phyloP scores from a whole-genome alignment of 2,113 vertebrate species.

The Corythoichthys haematopterus region DNA sequence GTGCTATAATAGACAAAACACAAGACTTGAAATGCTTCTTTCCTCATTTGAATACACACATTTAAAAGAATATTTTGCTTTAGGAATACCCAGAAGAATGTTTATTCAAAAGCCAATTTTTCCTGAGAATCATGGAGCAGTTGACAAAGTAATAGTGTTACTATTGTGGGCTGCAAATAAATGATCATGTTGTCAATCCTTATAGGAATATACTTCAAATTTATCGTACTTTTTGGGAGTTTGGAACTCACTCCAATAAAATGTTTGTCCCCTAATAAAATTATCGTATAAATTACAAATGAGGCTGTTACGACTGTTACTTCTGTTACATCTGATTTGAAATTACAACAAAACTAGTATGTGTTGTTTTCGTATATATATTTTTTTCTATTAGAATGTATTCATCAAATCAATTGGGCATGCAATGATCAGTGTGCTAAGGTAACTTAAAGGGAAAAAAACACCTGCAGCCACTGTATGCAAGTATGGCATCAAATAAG shows the following conservation, averaged over 20 bases:
- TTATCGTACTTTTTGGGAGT: too few relatives aligned
- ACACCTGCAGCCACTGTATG: neutral
- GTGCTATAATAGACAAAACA: conserved; percentile 71
- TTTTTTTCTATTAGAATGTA: too few relatives aligned
- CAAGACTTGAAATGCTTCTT: conserved; percentile 62
- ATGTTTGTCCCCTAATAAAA: too few relatives aligned
- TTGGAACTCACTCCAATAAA: too few relatives aligned
- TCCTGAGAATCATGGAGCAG: conserved; percentile 6
- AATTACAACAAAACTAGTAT: neutral
- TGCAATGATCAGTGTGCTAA: neutral
- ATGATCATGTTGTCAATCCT: conserved; percentile 14
- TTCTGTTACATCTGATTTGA: neutral
- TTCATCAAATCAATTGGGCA: neutral
- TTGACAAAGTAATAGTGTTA: conserved; percentile 11
- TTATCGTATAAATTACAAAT: neutral
- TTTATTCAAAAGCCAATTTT: conserved; percentile 41
- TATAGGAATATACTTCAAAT: neutral
- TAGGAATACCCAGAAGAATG: conserved; percentile 40
- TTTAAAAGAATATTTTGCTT: conserved; percentile 49
- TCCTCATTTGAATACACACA: conserved; percentile 66
- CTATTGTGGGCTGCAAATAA: conserved; percentile 25
- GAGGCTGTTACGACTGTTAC: neutral
- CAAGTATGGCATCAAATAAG: neutral
- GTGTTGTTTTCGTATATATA: neutral
- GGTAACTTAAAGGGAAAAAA: neutral